phyloP scores from a whole-genome alignment of 2,797 vertebrate genomes.

The Tympanoctomys barrerae region DNA sequence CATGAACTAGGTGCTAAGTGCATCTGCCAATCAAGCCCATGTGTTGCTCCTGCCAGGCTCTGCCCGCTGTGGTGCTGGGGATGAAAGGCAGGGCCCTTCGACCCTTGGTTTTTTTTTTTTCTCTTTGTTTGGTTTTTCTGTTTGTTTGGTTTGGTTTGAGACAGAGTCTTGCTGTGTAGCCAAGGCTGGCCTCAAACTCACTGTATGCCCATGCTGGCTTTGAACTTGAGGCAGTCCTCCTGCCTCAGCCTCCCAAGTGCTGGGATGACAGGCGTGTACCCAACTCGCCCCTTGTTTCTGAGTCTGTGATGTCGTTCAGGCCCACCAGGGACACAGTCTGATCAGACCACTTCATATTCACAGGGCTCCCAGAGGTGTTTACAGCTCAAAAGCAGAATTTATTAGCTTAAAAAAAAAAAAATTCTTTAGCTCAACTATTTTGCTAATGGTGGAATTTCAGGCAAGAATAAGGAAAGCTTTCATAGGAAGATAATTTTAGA shows the following conservation, averaged over 20 bases:
- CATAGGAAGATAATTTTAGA: not conserved
- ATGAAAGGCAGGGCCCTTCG: not conserved
- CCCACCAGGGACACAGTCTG: not conserved
- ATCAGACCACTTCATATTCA: not conserved
- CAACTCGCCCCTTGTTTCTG: not conserved
- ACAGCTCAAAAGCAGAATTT: not conserved
- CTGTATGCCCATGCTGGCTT: not conserved
- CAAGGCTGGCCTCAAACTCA: not conserved
- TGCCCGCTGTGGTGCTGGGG: not conserved
- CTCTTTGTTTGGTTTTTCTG: not conserved
- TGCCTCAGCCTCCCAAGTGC: not conserved
- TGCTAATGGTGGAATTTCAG: not conserved
- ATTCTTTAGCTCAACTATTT: not conserved
- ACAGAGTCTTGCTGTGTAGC: not conserved
- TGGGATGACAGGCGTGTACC: not conserved
- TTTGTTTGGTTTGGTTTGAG: not conserved
- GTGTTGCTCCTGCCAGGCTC: not conserved
- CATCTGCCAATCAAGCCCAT: not conserved
- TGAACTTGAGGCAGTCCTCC: not conserved
- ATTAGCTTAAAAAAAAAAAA: not conserved
- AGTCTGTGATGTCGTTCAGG: not conserved
- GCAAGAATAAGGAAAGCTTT: conserved; percentile 27
- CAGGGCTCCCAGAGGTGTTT: not conserved
- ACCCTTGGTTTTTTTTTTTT: not conserved
- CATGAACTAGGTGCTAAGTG: not conserved